Evolutionary conservation across 2,797 vertebrate genomes (phyloP).

Genomic region (Gymnothorax javanicus): DNA sequence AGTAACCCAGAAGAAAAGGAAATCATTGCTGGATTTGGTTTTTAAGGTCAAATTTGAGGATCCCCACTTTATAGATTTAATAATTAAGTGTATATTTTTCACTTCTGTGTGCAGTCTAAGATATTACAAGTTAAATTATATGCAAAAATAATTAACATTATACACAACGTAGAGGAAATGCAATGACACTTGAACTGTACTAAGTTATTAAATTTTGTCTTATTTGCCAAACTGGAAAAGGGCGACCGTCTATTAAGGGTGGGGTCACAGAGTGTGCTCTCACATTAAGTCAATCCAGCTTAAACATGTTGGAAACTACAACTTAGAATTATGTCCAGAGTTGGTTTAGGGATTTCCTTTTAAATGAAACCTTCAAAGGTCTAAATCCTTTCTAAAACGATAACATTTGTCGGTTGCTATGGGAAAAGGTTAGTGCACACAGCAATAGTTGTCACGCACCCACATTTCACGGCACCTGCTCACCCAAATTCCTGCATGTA

Average conservation of each 20-base stretch:
- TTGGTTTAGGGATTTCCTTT: not conserved
- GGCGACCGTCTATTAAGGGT: not conserved
- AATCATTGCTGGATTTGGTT: too few relatives aligned
- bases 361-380: not conserved
- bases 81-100: slow-evolving; percentile 64
- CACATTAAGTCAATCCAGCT: not conserved
- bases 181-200: too few relatives aligned
- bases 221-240: not conserved
- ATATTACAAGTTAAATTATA: too few relatives aligned
- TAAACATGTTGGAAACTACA: not conserved
- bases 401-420: slow-evolving; percentile 33
- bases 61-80: not conserved
- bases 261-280: not conserved
- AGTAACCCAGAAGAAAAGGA: too few relatives aligned
- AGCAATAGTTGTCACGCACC: not conserved
- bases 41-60: too few relatives aligned
- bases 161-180: too few relatives aligned
- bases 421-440: not conserved
- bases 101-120: slow-evolving; percentile 49
- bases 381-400: not conserved
- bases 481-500: not conserved
- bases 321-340: not conserved
- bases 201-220: not conserved
- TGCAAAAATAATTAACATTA: too few relatives aligned
- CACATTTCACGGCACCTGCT: not conserved